Evolutionary conservation across 2,888 invertebrate species (phyloP), one percentile per base, ranked within the genome.

Genomic region (Limnephilus lunatus): DNA sequence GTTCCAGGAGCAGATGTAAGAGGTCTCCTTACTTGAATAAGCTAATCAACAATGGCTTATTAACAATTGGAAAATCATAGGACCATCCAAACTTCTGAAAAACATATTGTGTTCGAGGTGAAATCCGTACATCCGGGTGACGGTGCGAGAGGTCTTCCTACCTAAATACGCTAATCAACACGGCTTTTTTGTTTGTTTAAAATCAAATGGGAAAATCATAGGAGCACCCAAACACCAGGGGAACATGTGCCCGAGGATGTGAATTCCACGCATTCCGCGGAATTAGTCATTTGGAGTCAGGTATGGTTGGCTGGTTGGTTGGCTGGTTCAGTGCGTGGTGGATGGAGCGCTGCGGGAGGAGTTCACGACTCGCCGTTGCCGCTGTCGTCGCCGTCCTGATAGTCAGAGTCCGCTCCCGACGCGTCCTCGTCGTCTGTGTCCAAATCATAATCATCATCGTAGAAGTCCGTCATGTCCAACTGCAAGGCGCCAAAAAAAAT

Each of bases 391-490:
- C 97, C 98, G 94, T 98, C 98, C 86, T 96, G 97, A 94, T 97
- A 97, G 91, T 97, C 97, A 81, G 97, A 97, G 90, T 97, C 98
- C 91, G 97, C 97, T 83, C 96, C 96, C 93, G 97, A 97, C 94
- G 97, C 96, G 94, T 97, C 97, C 94, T 96, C 96, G 94, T 97
- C 97, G 94, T 98, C 97, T 3, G 97, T 97, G 94, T 97, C 97
- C 94, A 98, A 97, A 95, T 98, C 99, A 95, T 99, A 99, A 95
- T 99, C 99, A 95, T 99, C 99, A 95, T 99, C 99, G 96, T 99
- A 99, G 96, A 99, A 99, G 95, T 99, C 99, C 94, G 98, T 98
- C 97, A 99, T 98, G 95, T 99, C 99, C 94, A 98, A 96, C 95
- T 97, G 96, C 14, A 94, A 95, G 91, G 48, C n/a, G 48, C 5